These are phyloP conservation scores for Opisthocomus hoazin DNA, from an alignment of 2,113 vertebrate species.

Conservation along the genomic window DNA sequence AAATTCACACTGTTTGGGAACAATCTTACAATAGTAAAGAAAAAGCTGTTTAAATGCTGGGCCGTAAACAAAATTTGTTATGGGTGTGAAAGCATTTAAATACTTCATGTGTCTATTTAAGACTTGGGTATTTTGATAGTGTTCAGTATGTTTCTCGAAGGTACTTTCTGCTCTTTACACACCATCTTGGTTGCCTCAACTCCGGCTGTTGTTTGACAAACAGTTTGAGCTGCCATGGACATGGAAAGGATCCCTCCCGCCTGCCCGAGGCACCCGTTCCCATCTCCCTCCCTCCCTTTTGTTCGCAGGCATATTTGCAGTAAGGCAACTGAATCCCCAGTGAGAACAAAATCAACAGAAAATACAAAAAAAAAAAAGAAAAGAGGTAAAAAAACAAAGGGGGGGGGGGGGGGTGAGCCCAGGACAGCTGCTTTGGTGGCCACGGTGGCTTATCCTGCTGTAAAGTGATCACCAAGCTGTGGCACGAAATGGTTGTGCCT, in stretches of 20 bases:
- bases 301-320: background rate
- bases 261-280: constrained; percentile 12
- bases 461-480: background rate
- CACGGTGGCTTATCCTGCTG: background rate
- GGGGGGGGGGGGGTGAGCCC: accelerated
- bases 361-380: background rate
- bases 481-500: background rate
- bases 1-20: constrained; percentile 58
- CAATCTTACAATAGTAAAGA: constrained; percentile 41
- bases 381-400: background rate
- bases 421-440: constrained; percentile 3
- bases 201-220: constrained; percentile 59
- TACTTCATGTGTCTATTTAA: constrained; percentile 52
- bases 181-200: constrained; percentile 53
- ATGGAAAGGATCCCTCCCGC: background rate
- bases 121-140: constrained; percentile 39
- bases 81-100: constrained; percentile 59
- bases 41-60: constrained; percentile 60
- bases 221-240: constrained; percentile 43
- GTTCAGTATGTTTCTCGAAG: constrained; percentile 43
- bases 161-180: constrained; percentile 53
- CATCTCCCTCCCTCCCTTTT: constrained; percentile 12
- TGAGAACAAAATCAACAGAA: background rate
- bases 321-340: background rate
- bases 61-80: constrained; percentile 57